These are phyloP conservation scores for Novumbra hubbsi DNA, from an alignment of 2,797 vertebrate genomes.

Conservation along the genomic window DNA sequence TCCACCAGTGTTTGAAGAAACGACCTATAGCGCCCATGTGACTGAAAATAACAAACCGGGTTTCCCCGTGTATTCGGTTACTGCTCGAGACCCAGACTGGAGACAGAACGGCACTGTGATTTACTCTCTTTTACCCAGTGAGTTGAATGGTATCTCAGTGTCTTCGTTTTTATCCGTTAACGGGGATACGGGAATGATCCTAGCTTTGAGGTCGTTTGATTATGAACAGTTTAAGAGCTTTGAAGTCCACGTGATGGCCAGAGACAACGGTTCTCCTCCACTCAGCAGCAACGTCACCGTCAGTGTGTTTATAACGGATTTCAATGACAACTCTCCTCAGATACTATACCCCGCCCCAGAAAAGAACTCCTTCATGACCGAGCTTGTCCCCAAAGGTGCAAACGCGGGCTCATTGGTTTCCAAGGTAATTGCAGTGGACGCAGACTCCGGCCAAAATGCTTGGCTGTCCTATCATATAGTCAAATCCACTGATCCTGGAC, in stretches of 20 bases:
- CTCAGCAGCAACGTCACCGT: constrained; percentile 70
- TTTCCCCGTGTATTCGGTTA: too few relatives aligned
- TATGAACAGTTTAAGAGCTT: constrained; percentile 55
- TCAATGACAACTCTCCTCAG: constrained; percentile 80
- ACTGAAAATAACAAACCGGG: too few relatives aligned
- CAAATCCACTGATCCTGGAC: too few relatives aligned
- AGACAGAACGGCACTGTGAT: too few relatives aligned
- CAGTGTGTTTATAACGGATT: constrained; percentile 66
- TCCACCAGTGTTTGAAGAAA: neutral
- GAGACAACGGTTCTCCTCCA: constrained; percentile 69
- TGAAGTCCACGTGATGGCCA: constrained; percentile 68
- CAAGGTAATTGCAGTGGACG: constrained; percentile 81
- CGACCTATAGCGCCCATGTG: too few relatives aligned
- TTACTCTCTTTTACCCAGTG: too few relatives aligned
- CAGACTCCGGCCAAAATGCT: constrained; percentile 68
- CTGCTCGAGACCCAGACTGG: too few relatives aligned
- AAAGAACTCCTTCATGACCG: constrained; percentile 46
- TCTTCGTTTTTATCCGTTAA: too few relatives aligned
- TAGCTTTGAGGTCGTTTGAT: constrained; percentile 48
- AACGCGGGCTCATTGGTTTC: constrained; percentile 75
- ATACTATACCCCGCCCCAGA: constrained; percentile 74
- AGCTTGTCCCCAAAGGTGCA: constrained; percentile 54
- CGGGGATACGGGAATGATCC: constrained; percentile 37
- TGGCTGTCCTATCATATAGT: too few relatives aligned
- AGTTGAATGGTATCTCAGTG: too few relatives aligned